These are phyloP conservation scores for Platichthys stellatus DNA, from an alignment of 2,113 vertebrate genomes.

Conservation along the genomic window DNA sequence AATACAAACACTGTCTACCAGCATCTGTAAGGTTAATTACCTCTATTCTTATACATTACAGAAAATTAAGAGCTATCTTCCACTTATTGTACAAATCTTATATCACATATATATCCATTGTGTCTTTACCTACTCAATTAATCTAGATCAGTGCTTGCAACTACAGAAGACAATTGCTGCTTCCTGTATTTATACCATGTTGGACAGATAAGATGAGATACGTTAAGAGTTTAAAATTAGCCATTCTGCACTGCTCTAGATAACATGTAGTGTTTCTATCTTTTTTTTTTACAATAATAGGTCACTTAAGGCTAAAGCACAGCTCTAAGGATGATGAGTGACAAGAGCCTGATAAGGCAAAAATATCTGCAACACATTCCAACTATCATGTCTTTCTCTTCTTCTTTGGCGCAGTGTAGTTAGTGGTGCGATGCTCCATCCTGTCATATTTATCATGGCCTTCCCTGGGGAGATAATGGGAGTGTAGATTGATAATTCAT, in stretches of 20 bases:
- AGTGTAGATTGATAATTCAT: conserved; percentile 72
- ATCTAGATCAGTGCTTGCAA: conserved; percentile 10
- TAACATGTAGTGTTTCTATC: conserved; percentile 21
- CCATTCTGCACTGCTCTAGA: conserved; percentile 20
- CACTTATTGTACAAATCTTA: background rate
- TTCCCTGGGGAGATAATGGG: conserved; percentile 84
- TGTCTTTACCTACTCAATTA: background rate
- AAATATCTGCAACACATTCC: conserved; percentile 26
- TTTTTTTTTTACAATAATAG: conserved; percentile 19
- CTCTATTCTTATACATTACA: conserved; percentile 12
- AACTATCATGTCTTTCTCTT: conserved; percentile 72
- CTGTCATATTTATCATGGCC: conserved; percentile 93
- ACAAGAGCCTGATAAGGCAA: conserved; percentile 12
- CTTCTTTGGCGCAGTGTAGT: conserved; percentile 83
- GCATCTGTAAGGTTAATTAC: background rate
- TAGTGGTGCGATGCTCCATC: conserved; percentile 88
- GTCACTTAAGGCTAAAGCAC: conserved; percentile 49
- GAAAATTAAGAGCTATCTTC: conserved; percentile 19
- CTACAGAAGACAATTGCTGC: conserved; percentile 8
- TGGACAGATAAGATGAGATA: background rate
- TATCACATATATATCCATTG: conserved; percentile 13
- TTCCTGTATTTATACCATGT: background rate
- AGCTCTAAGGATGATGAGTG: conserved; percentile 37
- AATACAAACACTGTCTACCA: conserved; percentile 13
- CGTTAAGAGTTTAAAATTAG: background rate